These are phyloP conservation scores for Hydrolagus colliei DNA, from an alignment of 2,797 vertebrate species.

Conservation along the genomic window DNA sequence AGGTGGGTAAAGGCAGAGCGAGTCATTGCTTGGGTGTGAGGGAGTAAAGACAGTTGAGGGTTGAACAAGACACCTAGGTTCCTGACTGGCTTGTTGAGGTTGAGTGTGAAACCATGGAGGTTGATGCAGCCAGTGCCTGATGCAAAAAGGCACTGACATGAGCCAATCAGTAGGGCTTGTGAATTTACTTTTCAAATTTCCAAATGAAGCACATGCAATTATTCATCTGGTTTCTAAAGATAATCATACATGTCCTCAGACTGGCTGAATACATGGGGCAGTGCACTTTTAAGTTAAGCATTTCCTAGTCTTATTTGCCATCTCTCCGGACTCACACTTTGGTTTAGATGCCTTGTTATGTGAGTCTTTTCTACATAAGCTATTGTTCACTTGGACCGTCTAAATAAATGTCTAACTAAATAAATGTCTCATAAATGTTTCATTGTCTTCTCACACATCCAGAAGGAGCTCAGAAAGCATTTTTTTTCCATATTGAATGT, in stretches of 20 bases:
- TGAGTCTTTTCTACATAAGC: constrained; percentile 68
- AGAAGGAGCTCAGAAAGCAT: constrained; percentile 81
- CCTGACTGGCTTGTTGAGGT: too few relatives aligned
- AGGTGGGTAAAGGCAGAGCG: too few relatives aligned
- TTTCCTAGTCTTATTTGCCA: constrained; percentile 76
- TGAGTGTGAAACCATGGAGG: too few relatives aligned
- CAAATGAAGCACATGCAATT: too few relatives aligned
- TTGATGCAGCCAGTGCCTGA: too few relatives aligned
- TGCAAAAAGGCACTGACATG: too few relatives aligned
- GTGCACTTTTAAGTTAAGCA: constrained; percentile 61
- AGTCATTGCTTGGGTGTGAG: too few relatives aligned
- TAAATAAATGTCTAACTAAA: constrained; percentile 46
- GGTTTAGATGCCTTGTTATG: constrained; percentile 58
- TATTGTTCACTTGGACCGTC: constrained; percentile 67
- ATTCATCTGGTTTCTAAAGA: background rate
- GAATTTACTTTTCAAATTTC: too few relatives aligned
- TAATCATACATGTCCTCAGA: constrained; percentile 65
- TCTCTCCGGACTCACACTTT: constrained; percentile 70
- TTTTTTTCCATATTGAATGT: constrained; percentile 92
- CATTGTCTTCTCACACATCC: constrained; percentile 77
- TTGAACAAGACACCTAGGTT: too few relatives aligned
- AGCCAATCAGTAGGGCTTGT: too few relatives aligned
- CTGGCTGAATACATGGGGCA: constrained; percentile 76
- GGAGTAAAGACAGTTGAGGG: too few relatives aligned
- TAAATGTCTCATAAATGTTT: constrained; percentile 72